A percentile compares a stretch with the other conserved stretches of the same genome.
phyloP scores from a whole-genome alignment of 2,113 vertebrate species.

The Apaloderma vittatum region DNA sequence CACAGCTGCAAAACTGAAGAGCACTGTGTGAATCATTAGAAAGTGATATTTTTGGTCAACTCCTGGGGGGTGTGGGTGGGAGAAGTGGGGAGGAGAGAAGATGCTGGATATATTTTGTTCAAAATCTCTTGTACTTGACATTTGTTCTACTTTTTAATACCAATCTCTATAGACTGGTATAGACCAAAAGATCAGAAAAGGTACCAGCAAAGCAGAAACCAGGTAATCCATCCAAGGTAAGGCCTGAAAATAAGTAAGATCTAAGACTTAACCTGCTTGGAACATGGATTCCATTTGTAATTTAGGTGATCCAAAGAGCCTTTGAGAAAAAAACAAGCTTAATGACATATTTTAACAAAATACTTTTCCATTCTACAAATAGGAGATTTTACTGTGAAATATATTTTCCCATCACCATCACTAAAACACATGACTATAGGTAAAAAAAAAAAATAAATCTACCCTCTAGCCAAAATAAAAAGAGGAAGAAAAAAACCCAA shows the following conservation, averaged over 20 bases:
- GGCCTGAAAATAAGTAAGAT: neutral
- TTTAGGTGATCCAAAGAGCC: neutral
- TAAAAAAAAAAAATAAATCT: neutral
- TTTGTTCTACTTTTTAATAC: conserved; percentile 7
- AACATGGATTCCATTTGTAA: neutral
- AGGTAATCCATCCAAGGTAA: neutral
- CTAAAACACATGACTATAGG: neutral
- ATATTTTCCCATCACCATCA: neutral
- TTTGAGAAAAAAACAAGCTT: neutral
- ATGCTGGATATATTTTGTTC: neutral
- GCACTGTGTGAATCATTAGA: conserved; percentile 64
- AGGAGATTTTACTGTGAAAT: neutral
- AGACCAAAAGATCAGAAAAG: neutral
- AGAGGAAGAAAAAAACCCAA: neutral
- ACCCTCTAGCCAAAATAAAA: neutral
- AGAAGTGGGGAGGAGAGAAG: conserved; percentile 22
- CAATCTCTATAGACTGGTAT: neutral
- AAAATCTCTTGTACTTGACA: neutral
- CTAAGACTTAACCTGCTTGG: neutral
- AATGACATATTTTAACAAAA: neutral
- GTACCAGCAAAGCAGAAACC: neutral
- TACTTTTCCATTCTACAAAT: neutral
- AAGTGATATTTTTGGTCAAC: conserved; percentile 63
- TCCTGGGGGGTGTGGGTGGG: conserved; percentile 34
- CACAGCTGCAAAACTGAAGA: conserved; percentile 62